Evolutionary conservation across 2,888 invertebrate species (phyloP).

Genomic region (Apamea sordens): DNA sequence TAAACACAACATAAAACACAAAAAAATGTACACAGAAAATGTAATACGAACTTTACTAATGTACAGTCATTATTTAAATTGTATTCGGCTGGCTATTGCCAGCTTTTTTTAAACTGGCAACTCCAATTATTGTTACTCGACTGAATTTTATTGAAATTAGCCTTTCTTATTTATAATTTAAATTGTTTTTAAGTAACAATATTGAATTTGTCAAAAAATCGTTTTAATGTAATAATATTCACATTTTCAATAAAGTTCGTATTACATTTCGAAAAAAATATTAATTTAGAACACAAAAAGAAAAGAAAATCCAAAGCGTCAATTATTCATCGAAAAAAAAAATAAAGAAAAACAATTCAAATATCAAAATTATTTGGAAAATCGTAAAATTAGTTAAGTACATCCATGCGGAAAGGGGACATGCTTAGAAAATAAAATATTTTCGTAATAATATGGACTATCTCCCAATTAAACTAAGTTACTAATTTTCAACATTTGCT

Average conservation of each 20-base stretch:
- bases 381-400: constrained; percentile 64
- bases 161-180: background rate
- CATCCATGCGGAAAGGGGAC: constrained; percentile 61
- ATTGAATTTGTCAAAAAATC: background rate
- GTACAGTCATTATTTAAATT: background rate
- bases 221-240: background rate
- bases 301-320: constrained; percentile 57
- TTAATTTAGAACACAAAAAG: constrained; percentile 47
- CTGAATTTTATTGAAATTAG: background rate
- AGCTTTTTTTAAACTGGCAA: background rate
- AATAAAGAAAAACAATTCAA: constrained; percentile 44
- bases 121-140: background rate
- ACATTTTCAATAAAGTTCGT: constrained; percentile 34
- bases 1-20: constrained; percentile 77
- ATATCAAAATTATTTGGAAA: constrained; percentile 53
- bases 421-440: constrained; percentile 39
- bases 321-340: constrained; percentile 24
- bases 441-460: background rate
- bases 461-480: background rate
- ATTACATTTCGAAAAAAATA: constrained; percentile 56
- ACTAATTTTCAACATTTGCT: constrained; percentile 60
- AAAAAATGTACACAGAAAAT: constrained; percentile 66
- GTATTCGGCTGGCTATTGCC: background rate
- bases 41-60: constrained; percentile 42
- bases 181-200: background rate